These are phyloP conservation scores for Rhipidura dahli DNA, from an alignment of 2,113 vertebrate species.

Conservation along the genomic window DNA sequence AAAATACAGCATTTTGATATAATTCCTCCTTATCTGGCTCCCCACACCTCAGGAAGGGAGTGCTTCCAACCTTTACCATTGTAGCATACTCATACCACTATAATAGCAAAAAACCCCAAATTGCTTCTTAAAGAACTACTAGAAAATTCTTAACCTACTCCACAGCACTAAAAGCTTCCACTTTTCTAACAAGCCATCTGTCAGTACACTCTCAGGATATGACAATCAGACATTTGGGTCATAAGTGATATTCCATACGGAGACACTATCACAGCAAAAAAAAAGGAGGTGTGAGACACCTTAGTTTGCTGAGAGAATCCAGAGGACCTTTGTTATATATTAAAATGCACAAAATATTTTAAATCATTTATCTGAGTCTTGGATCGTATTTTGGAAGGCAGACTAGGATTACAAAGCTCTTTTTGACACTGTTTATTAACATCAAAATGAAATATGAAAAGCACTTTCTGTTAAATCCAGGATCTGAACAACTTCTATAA, in stretches of 20 bases:
- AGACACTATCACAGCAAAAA: not conserved
- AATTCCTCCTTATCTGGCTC: not conserved
- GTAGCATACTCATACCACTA: fast-evolving
- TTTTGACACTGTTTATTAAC: constrained; percentile 41
- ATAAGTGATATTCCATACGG: not conserved
- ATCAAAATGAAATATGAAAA: constrained; percentile 43
- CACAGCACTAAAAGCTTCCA: not conserved
- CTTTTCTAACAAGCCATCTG: not conserved
- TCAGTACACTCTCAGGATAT: not conserved
- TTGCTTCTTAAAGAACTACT: not conserved
- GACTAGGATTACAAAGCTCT: not conserved
- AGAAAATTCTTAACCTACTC: not conserved
- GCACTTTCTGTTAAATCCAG: constrained; percentile 26
- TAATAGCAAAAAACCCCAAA: not conserved
- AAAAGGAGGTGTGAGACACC: not conserved
- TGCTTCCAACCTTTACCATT: not conserved
- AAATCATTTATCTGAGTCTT: constrained; percentile 16
- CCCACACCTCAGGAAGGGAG: not conserved
- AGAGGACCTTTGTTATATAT: not conserved
- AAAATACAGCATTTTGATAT: not conserved
- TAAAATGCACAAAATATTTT: not conserved
- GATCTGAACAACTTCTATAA: not conserved
- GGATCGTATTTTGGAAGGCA: not conserved
- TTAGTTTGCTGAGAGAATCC: not conserved
- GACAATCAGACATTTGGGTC: not conserved